These are phyloP conservation scores for Xylophagus ater DNA, from an alignment of 2,888 invertebrate genomes.

Conservation along the genomic window DNA sequence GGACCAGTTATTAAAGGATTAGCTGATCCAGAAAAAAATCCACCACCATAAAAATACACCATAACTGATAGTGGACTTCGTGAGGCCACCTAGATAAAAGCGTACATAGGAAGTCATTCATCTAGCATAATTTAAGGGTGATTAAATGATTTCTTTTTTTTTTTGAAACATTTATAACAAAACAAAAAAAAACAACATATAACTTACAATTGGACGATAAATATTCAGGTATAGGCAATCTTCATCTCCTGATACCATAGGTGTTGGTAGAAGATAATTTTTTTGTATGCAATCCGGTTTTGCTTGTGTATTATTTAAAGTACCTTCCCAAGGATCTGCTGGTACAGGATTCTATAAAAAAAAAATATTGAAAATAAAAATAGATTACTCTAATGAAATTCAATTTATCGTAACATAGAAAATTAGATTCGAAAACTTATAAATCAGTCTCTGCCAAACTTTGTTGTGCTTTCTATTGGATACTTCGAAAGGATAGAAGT, in stretches of 20 bases:
- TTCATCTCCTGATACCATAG: conserved; percentile 35
- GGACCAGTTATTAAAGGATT: conserved; percentile 39
- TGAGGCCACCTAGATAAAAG: neutral
- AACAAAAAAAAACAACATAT: neutral
- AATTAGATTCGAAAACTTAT: too few species aligned
- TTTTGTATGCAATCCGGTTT: conserved; percentile 40
- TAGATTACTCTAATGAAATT: too few species aligned
- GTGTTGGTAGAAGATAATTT: conserved; percentile 28
- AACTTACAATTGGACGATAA: conserved; percentile 35
- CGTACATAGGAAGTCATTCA: too few species aligned
- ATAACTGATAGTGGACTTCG: conserved; percentile 36
- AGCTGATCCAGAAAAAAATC: conserved; percentile 41
- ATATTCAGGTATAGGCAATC: conserved; percentile 44
- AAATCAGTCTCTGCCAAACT: neutral
- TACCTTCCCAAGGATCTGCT: conserved; percentile 22
- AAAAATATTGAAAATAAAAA: neutral
- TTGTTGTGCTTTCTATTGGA: neutral
- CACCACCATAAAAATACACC: conserved; percentile 45
- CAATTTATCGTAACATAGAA: too few species aligned
- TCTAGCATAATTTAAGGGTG: neutral
- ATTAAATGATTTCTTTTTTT: neutral
- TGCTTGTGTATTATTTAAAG: conserved; percentile 28
- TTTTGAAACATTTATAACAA: neutral
- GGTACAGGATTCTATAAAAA: conserved; percentile 29
- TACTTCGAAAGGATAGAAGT: neutral